Base-by-base conservation (phyloP, 2,888 invertebrate genomes). In the Pachymerium ferrugineum region DNA sequence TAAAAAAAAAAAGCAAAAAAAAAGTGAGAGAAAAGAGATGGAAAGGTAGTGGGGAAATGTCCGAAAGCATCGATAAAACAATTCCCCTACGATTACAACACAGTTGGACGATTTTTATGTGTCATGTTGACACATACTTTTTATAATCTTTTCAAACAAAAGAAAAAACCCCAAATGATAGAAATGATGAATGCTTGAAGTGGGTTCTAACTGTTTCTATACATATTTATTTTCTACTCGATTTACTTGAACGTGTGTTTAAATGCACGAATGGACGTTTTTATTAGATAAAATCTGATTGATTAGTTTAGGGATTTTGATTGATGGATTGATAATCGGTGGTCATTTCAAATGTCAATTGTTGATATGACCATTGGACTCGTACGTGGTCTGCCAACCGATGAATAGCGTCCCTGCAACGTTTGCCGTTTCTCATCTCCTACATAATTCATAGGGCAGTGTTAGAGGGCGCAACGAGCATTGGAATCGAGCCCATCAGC, bases 291-390 rank as follows among this genome's bases (percentile, higher is more conserved):
- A 10, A 62, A 62, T 10, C 28, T 62, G 62, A 62, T 62, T 62
- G 62, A 62, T 62, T 62, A 28, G 62, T 12, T 62, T 62, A 25
- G 14, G 62, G 25, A 25, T 62, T n/a, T 62, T 62, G 62, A 62
- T 62, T 62, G 62, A 62, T 62, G 62, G 62, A 3, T 62, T 62
- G 62, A 62, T 62, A 62, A 62, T 62, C 62, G 62, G 25, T 62
- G 62, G 25, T 62, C 25, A 62, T 62, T 62, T 62, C 12, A 62
- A 62, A 62, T 62, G 62, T 28, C 28, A 14, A 25, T 62, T 62
- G 62, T 62, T 62, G 62, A 62, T 62, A 62, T 62, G 62, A 62
- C 62, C 62, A 62, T 62, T 62, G 62, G 62, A 62, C 62, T 62
- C 28, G 62, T 62, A 62, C 62, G 62, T 62, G 62, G 62, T 62